Evolutionary conservation across 2,797 vertebrate genomes (phyloP), one percentile per base, ranked within the genome.

Genomic region (Denticeps clupeoides): DNA sequence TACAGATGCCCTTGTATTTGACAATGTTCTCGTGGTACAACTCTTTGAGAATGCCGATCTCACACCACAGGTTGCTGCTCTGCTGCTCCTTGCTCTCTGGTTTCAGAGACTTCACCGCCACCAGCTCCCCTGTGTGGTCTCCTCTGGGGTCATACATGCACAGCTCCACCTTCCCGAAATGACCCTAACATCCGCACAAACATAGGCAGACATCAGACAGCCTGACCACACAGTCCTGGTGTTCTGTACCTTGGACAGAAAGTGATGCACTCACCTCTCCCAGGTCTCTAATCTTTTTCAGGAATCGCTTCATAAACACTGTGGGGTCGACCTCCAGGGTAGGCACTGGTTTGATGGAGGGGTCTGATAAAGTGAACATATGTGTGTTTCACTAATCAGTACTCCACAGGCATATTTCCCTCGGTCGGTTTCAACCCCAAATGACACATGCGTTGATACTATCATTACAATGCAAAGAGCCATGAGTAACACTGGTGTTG

Each of bases 1-100:
- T 85, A 71, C 93, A 98, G 63, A 99, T 97, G 42, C 95, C 95
- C 55, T 97, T 97, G 65, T 99, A 99, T 50, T 93, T 97, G 45
- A 99, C 95, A 0, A 99, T 99, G 78, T 99, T 99, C 45, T 97
- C 87, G 0, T 99, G 95, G 61, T 95, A 97, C 12, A 99, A 91
- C 18, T 86, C 93, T 70, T 89, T 86, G 56, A 99, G 60, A 70
- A 98, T 96, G 68, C 91, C 77, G 0, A 98, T 95, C 71, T 99
- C 95, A 37, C 85, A 83, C 62, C 88, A 87, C 58, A 99, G 87
- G 53, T 92, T 93, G 45, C 82, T 86, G 6, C 87, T 88, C 71
- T 93, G 91, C 63, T 93, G 89, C 25, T 91, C 90, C 2, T 83
- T 76, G 1, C 79, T 94, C 63, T 94, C 93, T 0, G 91, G 91